Conservation (phyloP, 2,888 invertebrate species). For the Tridacna crocea region DNA sequence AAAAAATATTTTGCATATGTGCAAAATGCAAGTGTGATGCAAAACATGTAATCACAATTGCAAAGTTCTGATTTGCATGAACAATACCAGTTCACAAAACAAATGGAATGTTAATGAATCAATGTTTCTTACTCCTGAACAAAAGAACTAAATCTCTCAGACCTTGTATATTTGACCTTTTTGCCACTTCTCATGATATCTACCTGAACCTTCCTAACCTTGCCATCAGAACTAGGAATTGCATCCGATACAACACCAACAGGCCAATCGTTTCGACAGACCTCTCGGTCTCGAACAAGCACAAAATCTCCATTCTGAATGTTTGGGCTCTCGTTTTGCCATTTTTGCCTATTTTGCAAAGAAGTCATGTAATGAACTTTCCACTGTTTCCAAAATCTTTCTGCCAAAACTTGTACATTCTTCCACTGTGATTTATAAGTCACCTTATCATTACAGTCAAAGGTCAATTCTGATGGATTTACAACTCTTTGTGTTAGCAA, state of each 20-base stretch:
- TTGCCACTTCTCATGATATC: background rate
- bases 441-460: conserved; percentile 33
- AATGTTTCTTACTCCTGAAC: no score
- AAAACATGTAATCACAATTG: no score
- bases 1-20: no score
- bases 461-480: background rate
- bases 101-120: no score
- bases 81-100: no score
- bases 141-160: no score
- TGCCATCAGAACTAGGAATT: conserved; percentile 43
- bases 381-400: conserved; percentile 57
- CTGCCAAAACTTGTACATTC: conserved; percentile 45
- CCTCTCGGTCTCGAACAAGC: conserved; percentile 35
- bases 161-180: no score
- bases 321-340: conserved; percentile 35
- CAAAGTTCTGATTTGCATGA: no score
- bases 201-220: conserved; percentile 29
- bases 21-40: no score
- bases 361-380: conserved; percentile 38
- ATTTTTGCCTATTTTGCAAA: conserved; percentile 46
- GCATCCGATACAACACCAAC: conserved; percentile 38
- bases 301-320: conserved; percentile 51
- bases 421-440: conserved; percentile 52
- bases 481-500: conserved; percentile 31
- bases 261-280: conserved; percentile 47